Base-by-base conservation (phyloP, 1,140 invertebrate genomes). In the Mycetomoellerius zeteki region DNA sequence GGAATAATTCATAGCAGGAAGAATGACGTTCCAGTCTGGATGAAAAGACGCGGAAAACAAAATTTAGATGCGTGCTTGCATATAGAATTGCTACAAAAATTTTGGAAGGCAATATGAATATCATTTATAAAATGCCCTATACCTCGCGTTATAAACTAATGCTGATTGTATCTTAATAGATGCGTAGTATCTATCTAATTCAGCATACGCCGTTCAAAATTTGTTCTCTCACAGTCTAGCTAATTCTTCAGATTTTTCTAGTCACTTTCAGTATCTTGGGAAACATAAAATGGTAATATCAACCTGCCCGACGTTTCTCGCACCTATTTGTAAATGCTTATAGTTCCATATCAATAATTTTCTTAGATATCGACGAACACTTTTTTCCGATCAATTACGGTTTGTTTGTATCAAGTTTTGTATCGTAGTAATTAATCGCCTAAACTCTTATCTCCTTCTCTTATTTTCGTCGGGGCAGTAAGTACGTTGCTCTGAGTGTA, bases 91-190 rank as follows among this genome's bases (percentile, higher is more conserved):
- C 91, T 93, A 93, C 77, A 92, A 90, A 90, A 92, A 91, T 92
- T 91, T 94, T 90, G 91, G 90, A 93, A 93, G 93, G 92, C 92
- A 93, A 92, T 92, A 92, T 90, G 75, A 90, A 87, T 91, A 92
- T 88, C 92, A 88, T 90, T 93, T 81, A 93, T 92, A 93, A 93
- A 93, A 93, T 92, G 92, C 91, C 92, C 92, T 93, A 93, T 91
- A 91, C 80, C 85, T 92, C 88, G 86, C 77, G 80, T 93, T 93
- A 93, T 86, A 93, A 93, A 81, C 92, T 93, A 93, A 92, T 87
- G 90, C 80, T 93, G 92, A 93, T 93, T 93, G 92, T 93, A 92
- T 93, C 76, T 89, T 89, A 92, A 89, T 92, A 91, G 89, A 93
- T 93, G 89, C 82, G 84, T 88, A 87, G 71, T 92, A 86, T 89